These are phyloP conservation scores for Drosophila bocqueti DNA, from an alignment of 1,140 invertebrate genomes.

Conservation along the genomic window DNA sequence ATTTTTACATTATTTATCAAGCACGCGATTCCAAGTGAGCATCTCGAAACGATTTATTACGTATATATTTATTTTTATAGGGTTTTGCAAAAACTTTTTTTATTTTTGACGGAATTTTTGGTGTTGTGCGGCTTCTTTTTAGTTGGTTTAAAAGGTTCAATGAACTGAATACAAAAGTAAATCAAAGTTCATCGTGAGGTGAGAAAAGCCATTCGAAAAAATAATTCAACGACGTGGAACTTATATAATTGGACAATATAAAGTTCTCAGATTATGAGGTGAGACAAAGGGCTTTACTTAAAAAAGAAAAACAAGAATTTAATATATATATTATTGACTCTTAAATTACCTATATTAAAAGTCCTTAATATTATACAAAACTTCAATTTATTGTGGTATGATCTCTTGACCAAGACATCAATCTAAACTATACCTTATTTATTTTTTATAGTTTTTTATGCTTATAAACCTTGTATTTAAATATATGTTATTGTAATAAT, in stretches of 20 bases:
- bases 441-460: not conserved
- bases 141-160: slow-evolving; percentile 36
- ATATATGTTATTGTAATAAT: not conserved
- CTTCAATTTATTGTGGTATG: not conserved
- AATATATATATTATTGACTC: not conserved
- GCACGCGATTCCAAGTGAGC: slow-evolving; percentile 45
- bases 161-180: slow-evolving; percentile 44
- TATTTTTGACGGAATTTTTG: slow-evolving; percentile 23
- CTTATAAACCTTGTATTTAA: not conserved
- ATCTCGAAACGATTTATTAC: slow-evolving; percentile 36
- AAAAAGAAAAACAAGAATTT: not conserved
- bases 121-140: slow-evolving; percentile 4
- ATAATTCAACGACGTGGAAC: slow-evolving; percentile 11
- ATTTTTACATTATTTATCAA: slow-evolving; percentile 54
- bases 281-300: not conserved
- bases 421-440: not conserved
- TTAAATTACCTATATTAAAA: not conserved
- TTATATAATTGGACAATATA: not conserved
- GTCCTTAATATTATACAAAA: not conserved
- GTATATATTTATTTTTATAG: slow-evolving; percentile 35
- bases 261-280: not conserved
- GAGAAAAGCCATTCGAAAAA: slow-evolving; percentile 29
- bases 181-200: slow-evolving; percentile 45
- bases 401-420: too few relatives aligned
- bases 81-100: slow-evolving; percentile 36